These are phyloP conservation scores for Stenurella melanura DNA, from an alignment of 2,888 invertebrate genomes.

Conservation along the genomic window DNA sequence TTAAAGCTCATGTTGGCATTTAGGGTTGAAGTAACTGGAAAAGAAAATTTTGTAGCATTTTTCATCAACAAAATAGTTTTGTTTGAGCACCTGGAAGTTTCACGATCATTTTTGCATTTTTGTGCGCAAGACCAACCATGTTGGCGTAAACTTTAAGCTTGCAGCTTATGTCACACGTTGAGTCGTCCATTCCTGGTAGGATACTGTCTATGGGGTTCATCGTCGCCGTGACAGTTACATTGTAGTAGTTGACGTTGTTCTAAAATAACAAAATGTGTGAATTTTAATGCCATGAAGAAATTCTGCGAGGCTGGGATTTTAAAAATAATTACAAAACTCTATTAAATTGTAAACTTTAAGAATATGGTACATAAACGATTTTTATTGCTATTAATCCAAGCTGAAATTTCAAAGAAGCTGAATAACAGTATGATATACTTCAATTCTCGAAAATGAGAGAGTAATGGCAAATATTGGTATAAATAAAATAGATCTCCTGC, in stretches of 20 bases:
- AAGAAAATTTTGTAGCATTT: not conserved
- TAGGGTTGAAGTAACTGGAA: constrained; percentile 55
- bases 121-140: constrained; percentile 66
- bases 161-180: constrained; percentile 68
- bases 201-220: constrained; percentile 64
- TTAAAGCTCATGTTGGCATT: constrained; percentile 41
- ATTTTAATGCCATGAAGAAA: too few relatives aligned
- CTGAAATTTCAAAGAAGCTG: too few relatives aligned
- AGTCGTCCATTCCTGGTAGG: constrained; percentile 60
- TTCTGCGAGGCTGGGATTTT: too few relatives aligned
- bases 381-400: too few relatives aligned
- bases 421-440: too few relatives aligned
- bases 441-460: too few relatives aligned
- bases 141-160: constrained; percentile 68
- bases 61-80: not conserved
- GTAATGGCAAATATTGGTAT: too few relatives aligned
- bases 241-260: constrained; percentile 63
- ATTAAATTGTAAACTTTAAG: too few relatives aligned
- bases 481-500: too few relatives aligned
- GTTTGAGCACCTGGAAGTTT: constrained; percentile 65
- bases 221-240: constrained; percentile 64
- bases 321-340: too few relatives aligned
- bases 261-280: constrained; percentile 48
- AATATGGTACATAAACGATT: too few relatives aligned
- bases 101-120: constrained; percentile 67